phyloP scores from a whole-genome alignment of 2,888 invertebrate species.

The Yponomeuta plumbellus region DNA sequence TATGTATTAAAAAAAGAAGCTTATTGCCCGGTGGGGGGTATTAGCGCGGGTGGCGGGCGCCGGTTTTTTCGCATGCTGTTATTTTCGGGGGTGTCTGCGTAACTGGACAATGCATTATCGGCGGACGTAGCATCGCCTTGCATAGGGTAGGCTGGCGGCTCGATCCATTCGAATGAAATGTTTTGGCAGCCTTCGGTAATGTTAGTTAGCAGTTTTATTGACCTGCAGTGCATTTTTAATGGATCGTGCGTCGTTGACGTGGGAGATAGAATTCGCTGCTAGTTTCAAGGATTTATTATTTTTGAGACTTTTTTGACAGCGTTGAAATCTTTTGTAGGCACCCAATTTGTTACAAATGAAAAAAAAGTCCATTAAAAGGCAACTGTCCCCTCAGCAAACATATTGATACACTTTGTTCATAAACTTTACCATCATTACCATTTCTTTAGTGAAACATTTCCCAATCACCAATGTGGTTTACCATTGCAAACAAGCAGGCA shows the following conservation, averaged over 20 bases:
- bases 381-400: neutral
- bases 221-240: neutral
- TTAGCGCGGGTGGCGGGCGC: conserved; percentile 63
- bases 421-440: too few relatives aligned
- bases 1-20: conserved; percentile 77
- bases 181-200: conserved; percentile 5
- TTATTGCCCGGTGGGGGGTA: conserved; percentile 72
- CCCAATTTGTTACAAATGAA: neutral
- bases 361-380: neutral
- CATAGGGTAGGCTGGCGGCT: conserved; percentile 18
- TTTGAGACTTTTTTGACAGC: neutral
- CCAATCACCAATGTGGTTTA: too few relatives aligned
- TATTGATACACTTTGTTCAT: too few relatives aligned
- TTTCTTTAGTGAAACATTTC: too few relatives aligned
- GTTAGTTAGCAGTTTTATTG: neutral
- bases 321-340: neutral
- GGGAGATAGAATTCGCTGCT: neutral
- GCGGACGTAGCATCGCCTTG: conserved; percentile 58
- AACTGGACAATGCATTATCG: conserved; percentile 74
- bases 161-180: conserved; percentile 2
- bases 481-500: too few relatives aligned
- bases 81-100: conserved; percentile 71
- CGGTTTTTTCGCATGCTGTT: conserved; percentile 72
- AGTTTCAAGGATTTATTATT: neutral
- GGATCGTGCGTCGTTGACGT: neutral